Evolutionary conservation across 2,113 vertebrate species (phyloP).

Genomic region (Epinephelus moara): DNA sequence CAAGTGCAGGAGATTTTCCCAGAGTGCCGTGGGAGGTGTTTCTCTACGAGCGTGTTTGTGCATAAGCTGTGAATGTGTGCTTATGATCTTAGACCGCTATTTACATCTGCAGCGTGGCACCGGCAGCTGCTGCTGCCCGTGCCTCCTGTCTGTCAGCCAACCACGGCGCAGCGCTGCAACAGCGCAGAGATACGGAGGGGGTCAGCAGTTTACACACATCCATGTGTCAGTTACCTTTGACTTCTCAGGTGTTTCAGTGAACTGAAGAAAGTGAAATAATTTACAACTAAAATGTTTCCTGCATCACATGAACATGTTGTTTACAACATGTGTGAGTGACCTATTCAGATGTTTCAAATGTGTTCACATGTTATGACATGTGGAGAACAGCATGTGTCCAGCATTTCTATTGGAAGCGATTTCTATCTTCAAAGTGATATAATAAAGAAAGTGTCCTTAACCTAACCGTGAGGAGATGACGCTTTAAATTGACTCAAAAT

Average conservation of each 20-base stretch:
- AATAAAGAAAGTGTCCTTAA: too few species aligned
- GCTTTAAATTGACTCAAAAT: too few species aligned
- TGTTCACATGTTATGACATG: too few species aligned
- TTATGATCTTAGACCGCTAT: slow-evolving; percentile 54
- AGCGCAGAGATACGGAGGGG: slow-evolving; percentile 5
- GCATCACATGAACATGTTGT: too few species aligned
- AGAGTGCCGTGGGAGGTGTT: slow-evolving; percentile 55
- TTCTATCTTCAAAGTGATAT: too few species aligned
- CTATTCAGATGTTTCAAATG: too few species aligned
- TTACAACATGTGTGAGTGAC: too few species aligned
- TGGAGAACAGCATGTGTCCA: too few species aligned
- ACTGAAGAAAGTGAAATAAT: background rate
- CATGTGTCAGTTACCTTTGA: slow-evolving; percentile 32
- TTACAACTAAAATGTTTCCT: background rate
- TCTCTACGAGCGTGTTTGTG: slow-evolving; percentile 32
- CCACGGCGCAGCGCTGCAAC: background rate
- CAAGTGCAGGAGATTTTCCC: slow-evolving; percentile 36
- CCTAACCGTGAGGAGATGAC: too few species aligned
- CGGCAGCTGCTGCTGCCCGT: slow-evolving; percentile 41
- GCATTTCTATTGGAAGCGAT: too few species aligned
- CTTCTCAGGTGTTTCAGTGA: background rate
- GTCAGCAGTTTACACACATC: background rate
- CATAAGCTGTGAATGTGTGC: slow-evolving; percentile 22
- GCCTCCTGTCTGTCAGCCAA: slow-evolving; percentile 51
- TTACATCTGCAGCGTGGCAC: slow-evolving; percentile 47